Conservation (phyloP, 2,888 invertebrate species). For the Stegana nigrithorax region DNA sequence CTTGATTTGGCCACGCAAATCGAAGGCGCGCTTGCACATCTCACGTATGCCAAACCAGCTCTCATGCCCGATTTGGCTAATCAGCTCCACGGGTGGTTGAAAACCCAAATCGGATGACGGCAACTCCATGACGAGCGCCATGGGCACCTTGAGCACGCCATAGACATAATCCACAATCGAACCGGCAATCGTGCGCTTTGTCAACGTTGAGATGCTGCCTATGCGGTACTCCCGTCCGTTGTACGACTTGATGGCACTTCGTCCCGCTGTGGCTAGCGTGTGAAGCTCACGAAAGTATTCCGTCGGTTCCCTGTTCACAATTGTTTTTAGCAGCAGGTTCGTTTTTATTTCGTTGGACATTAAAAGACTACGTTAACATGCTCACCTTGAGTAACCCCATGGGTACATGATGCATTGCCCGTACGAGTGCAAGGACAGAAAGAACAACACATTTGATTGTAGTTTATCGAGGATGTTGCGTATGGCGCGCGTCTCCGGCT, state of each 20-base stretch:
- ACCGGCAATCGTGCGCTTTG: slow-evolving; percentile 60
- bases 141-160: slow-evolving; percentile 60
- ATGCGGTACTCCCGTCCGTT: slow-evolving; percentile 64
- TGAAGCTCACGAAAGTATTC: slow-evolving; percentile 54
- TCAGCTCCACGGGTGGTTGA: slow-evolving; percentile 62
- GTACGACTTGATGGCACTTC: slow-evolving; percentile 59
- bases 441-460: slow-evolving; percentile 59
- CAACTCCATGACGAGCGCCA: slow-evolving; percentile 66
- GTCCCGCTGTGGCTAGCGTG: slow-evolving; percentile 61
- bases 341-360: background rate
- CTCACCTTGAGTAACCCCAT: slow-evolving; percentile 64
- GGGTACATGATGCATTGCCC: slow-evolving; percentile 68
- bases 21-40: slow-evolving; percentile 63
- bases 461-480: slow-evolving; percentile 57
- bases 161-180: slow-evolving; percentile 67
- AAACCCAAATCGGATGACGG: slow-evolving; percentile 64
- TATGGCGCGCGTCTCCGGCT: slow-evolving; percentile 65
- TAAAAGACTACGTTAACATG: background rate
- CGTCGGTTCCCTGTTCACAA: slow-evolving; percentile 55
- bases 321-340: no score
- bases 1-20: slow-evolving; percentile 41
- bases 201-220: slow-evolving; percentile 63
- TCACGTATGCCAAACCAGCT: slow-evolving; percentile 68
- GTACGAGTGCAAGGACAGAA: slow-evolving; percentile 66
- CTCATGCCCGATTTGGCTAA: slow-evolving; percentile 63